Conservation (phyloP, 2,888 invertebrate species). For the Phaonia tiefii region DNA sequence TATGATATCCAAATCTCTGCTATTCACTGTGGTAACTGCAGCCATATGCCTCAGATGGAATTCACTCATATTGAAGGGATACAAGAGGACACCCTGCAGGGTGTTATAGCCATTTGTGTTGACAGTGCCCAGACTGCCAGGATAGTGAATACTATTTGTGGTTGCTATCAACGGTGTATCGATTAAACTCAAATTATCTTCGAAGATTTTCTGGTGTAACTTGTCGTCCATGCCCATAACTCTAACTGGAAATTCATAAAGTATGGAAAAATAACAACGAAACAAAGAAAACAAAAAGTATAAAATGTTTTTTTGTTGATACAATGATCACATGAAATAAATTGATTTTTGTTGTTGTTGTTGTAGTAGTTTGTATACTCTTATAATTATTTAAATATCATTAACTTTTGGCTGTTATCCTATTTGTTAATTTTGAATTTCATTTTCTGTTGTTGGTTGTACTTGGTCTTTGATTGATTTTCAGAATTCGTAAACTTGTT, state of each 20-base stretch:
- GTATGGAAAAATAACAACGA: conserved; percentile 64
- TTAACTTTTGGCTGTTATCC: conserved; percentile 27
- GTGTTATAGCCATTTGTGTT: conserved; percentile 59
- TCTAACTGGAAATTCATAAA: conserved; percentile 79
- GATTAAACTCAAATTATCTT: conserved; percentile 80
- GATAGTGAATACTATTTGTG: conserved; percentile 76
- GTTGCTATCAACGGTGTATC: conserved; percentile 80
- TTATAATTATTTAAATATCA: conserved; percentile 28
- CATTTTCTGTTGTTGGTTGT: conserved; percentile 35
- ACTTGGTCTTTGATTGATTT: conserved; percentile 7
- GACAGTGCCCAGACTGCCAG: conserved; percentile 69
- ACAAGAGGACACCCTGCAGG: conserved; percentile 76
- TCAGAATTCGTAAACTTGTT: conserved; percentile 13
- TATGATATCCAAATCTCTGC: conserved; percentile 57
- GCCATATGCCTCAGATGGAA: conserved; percentile 79
- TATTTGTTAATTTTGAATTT: conserved; percentile 36
- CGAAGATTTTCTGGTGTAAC: conserved; percentile 80
- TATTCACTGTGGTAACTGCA: conserved; percentile 70
- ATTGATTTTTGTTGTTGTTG: conserved; percentile 33
- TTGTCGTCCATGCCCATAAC: conserved; percentile 81
- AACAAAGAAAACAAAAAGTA: conserved; percentile 47
- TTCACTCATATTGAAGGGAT: conserved; percentile 81
- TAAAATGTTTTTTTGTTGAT: conserved; percentile 51
- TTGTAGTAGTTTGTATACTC: not conserved
- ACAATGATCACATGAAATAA: conserved; percentile 30